Evolutionary conservation across 2,888 invertebrate species (phyloP), one percentile per base, ranked within the genome.

Genomic region (Polymixis lichenea): DNA sequence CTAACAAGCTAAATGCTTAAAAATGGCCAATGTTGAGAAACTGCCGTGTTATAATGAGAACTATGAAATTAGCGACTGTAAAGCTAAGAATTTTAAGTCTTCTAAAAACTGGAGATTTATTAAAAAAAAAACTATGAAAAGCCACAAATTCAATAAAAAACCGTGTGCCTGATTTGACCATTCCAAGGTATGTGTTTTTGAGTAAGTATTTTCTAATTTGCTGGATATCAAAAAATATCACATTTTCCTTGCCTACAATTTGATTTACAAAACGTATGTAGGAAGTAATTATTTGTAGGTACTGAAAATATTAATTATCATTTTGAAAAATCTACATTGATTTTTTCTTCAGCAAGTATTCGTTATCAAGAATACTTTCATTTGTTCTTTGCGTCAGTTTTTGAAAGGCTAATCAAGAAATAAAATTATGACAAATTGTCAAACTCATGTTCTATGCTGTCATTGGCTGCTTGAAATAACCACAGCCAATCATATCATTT

Each of bases 1-100:
- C 89, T 88, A 87, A 88, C 84, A 88, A 82, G 87, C 88, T 84
- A 72, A 80, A 78, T 72, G 89, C 88, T 88, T 82, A 70, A 76
- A 64, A 72, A 76, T 74, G 89, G 89, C 89, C 87, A 87, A 86
- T 87, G 89, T 87, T 88, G 83, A 82, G 84, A 79, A 86, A 68
- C 80, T 74, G 78, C 77, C 72, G 84, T 80, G 67, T 56, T 68
- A 66, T 55, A 13, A 64, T 55, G 28, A 65, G 66, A 81, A 82
- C 71, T 83, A 78, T 80, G 72, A 78, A 75, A 58, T 80, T 78
- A 86, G 67, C 77, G 80, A 86, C 78, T 72, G 43, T 51, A 43
- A 19, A 69, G 53, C n/a, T 4, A 61, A 38, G 11, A 19, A 66
- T 51, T 72, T 51, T 1, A 28, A 69, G n/a, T 8, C 17, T 9